Conservation (phyloP, 2,888 invertebrate genomes). For the Mythimna albipuncta region DNA sequence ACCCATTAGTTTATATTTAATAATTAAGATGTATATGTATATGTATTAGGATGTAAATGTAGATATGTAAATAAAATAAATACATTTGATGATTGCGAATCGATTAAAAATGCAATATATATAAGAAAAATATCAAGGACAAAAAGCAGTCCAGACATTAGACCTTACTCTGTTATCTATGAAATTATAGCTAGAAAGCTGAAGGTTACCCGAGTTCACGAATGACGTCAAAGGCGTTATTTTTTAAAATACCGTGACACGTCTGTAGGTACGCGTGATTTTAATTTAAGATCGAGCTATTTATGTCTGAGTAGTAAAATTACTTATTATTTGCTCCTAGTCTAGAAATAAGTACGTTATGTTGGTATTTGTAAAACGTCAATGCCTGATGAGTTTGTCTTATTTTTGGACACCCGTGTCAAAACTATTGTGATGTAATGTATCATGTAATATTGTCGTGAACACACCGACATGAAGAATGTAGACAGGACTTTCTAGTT, state of each 20-base stretch:
- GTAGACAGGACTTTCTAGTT: not conserved
- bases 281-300: slow-evolving; percentile 50
- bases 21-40: too few relatives aligned
- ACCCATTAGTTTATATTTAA: too few relatives aligned
- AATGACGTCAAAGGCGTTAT: slow-evolving; percentile 52
- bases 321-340: slow-evolving; percentile 27
- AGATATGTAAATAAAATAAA: too few relatives aligned
- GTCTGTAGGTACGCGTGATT: slow-evolving; percentile 29
- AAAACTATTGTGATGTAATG: slow-evolving; percentile 16
- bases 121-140: not conserved
- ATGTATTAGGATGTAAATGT: too few relatives aligned
- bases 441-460: not conserved
- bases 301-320: slow-evolving; percentile 38
- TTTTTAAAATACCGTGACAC: slow-evolving; percentile 35
- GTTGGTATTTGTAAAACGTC: slow-evolving; percentile 31
- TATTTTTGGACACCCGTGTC: slow-evolving; percentile 22
- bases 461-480: not conserved
- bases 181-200: slow-evolving; percentile 9
- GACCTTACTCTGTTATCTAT: not conserved
- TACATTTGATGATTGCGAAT: too few relatives aligned
- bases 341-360: slow-evolving; percentile 21
- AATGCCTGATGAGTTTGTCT: slow-evolving; percentile 8
- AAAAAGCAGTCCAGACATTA: not conserved
- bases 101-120: not conserved
- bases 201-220: slow-evolving; percentile 27